Percentiles rank a stretch among this genome's conserved stretches.
Conservation (phyloP, 2,888 invertebrate genomes). For the Brachypalpus laphriformis region DNA sequence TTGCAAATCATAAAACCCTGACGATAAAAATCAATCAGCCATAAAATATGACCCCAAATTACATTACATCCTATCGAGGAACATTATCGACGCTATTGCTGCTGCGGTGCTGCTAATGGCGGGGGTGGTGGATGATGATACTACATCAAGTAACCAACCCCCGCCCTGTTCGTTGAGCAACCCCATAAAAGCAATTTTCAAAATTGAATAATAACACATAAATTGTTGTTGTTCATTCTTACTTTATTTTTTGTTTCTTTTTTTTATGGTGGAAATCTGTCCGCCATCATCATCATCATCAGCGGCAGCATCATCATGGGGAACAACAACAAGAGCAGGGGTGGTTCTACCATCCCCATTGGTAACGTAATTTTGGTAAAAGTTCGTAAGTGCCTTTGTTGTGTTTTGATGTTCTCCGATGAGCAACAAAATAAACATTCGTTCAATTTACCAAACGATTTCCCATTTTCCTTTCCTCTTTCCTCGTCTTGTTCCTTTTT, state of each 20-base stretch:
- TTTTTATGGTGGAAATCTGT: conserved; percentile 72
- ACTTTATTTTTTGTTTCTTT: conserved; percentile 14
- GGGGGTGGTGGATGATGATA: conserved; percentile 53
- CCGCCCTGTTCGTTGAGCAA: not conserved
- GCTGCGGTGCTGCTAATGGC: conserved; percentile 44
- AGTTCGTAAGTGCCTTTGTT: conserved; percentile 71
- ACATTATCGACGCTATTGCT: conserved; percentile 66
- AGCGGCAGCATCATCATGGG: conserved; percentile 25
- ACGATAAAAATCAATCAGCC: conserved; percentile 78
- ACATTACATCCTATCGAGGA: conserved; percentile 70
- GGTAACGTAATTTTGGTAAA: conserved; percentile 70
- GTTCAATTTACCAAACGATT: conserved; percentile 71
- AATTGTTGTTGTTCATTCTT: conserved; percentile 64
- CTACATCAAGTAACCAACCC: conserved; percentile 32
- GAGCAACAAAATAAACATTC: conserved; percentile 72
- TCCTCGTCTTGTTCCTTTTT: not conserved
- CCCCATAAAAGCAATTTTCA: conserved; percentile 71
- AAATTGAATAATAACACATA: conserved; percentile 74
- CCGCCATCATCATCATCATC: conserved; percentile 73
- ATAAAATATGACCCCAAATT: conserved; percentile 76
- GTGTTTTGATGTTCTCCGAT: conserved; percentile 68
- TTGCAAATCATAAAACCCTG: conserved; percentile 71
- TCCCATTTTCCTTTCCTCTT: conserved; percentile 36
- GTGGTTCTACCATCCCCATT: conserved; percentile 32
- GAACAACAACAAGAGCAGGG: conserved; percentile 15